Evolutionary conservation across 2,888 invertebrate genomes (phyloP).

Genomic region (Lasioglossum lativentre): DNA sequence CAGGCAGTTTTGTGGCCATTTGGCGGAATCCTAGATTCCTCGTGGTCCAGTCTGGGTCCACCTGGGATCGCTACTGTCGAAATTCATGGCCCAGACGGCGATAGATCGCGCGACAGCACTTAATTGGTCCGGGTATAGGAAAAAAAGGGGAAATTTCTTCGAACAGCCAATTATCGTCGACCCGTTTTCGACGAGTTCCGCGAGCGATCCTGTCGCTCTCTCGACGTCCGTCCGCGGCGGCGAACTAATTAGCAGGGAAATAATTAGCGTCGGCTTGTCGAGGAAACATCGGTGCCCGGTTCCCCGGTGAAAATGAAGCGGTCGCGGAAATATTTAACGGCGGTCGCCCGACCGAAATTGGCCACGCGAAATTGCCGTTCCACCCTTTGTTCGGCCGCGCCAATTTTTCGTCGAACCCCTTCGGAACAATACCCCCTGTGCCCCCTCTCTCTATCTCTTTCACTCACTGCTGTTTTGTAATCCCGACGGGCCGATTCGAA

Average conservation of each 20-base stretch:
- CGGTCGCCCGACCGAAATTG: slow-evolving; percentile 13
- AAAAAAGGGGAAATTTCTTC: background rate
- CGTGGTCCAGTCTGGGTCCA: background rate
- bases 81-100: background rate
- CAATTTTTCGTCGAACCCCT: slow-evolving; percentile 1
- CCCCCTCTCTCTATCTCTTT: background rate
- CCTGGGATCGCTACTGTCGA: background rate
- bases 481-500: background rate
- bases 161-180: background rate
- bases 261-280: slow-evolving; percentile 13
- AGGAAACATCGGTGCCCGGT: slow-evolving; percentile 1
- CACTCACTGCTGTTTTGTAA: background rate
- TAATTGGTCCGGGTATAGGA: background rate
- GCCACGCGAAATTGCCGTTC: slow-evolving; percentile 12
- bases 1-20: too few species aligned
- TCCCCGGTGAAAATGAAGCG: slow-evolving; percentile 12
- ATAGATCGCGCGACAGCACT: background rate
- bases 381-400: background rate
- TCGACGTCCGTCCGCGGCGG: background rate
- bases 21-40: background rate
- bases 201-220: background rate
- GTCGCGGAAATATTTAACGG: slow-evolving; percentile 14
- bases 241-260: slow-evolving; percentile 14
- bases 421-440: background rate
- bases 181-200: background rate